A percentile compares a stretch with the other conserved stretches of the same genome.
Evolutionary conservation across 1,140 invertebrate species (phyloP).

Genomic region (Mizuhopecten yessoensis): DNA sequence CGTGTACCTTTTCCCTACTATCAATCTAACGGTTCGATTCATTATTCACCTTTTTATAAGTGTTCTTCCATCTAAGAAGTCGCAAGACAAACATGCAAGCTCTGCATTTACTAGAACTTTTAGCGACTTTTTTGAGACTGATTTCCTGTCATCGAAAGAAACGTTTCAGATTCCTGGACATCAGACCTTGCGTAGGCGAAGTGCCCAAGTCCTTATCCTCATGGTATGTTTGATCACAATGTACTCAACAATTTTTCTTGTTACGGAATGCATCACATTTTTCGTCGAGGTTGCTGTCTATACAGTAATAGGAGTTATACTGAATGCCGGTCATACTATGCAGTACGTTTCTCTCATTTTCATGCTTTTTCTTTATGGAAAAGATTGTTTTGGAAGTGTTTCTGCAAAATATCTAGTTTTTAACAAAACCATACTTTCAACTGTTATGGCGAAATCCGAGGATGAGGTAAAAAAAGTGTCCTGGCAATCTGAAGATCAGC

Average conservation of each 20-base stretch:
- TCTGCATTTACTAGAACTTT: not conserved
- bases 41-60: constrained; percentile 63
- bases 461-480: constrained; percentile 68
- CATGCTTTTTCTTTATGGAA: constrained; percentile 72
- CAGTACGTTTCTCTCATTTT: constrained; percentile 73
- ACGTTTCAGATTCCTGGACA: constrained; percentile 16
- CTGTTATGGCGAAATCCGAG: constrained; percentile 59
- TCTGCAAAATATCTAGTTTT: constrained; percentile 71
- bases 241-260: constrained; percentile 70
- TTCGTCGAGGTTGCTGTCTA: constrained; percentile 74
- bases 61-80: constrained; percentile 60
- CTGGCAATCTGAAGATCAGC: constrained; percentile 52
- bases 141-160: constrained; percentile 49
- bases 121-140: constrained; percentile 35
- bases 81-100: not conserved
- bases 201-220: constrained; percentile 65
- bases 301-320: constrained; percentile 78
- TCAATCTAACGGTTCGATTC: constrained; percentile 51
- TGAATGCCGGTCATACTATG: constrained; percentile 72
- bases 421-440: constrained; percentile 70
- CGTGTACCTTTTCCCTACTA: constrained; percentile 49
- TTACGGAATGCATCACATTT: constrained; percentile 73
- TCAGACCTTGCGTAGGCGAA: constrained; percentile 51
- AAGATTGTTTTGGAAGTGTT: constrained; percentile 71
- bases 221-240: constrained; percentile 71